Evolutionary conservation across 2,888 invertebrate species (phyloP), one percentile per base, ranked within the genome.

Genomic region (Pseudolycoriella hygida): DNA sequence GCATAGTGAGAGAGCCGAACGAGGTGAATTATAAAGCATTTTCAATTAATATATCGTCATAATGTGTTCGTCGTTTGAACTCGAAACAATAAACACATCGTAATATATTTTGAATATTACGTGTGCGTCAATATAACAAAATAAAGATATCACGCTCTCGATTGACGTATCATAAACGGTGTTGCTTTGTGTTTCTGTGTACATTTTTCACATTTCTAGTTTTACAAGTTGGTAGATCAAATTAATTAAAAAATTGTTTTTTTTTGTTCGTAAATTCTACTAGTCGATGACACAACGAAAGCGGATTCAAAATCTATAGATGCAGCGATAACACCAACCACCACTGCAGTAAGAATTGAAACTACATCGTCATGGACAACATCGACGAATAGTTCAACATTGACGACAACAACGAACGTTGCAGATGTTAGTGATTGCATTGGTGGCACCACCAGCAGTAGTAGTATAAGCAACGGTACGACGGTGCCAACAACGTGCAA

Each of bases 401-500:
- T 43, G 19, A 18, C 31, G 3, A 18, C 34, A 51, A 40, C 55
- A 50, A 45, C 42, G 20, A 39, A 40, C 48, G 17, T 46, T 47
- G 32, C 42, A 44, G 12, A 51, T 52, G 39, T 43, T 43, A 38
- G 46, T 44, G 34, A 47, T 45, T 17, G 17, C 4, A 32, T 18
- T 18, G 18, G 14, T 15, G 32, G 18, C 3, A 38, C 6, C 10
- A 19, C 40, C 17, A 12, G 31, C 8, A 30, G 49, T 49, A 18
- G 54, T 54, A 20, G 32, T 37, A 37, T 25, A 34, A 31, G 15
- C 6, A 56, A 49, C 53, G 64, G 53, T 50, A 55, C 48, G 50
- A 47, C 52, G 51, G 50, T 55, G 51, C 48, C 55, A 56, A 52
- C 60, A 52, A 45, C 62, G 54, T 53, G 58, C 42, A 51, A 65